Conservation (phyloP, 2,888 invertebrate species). For the Slavum lentiscoides region DNA sequence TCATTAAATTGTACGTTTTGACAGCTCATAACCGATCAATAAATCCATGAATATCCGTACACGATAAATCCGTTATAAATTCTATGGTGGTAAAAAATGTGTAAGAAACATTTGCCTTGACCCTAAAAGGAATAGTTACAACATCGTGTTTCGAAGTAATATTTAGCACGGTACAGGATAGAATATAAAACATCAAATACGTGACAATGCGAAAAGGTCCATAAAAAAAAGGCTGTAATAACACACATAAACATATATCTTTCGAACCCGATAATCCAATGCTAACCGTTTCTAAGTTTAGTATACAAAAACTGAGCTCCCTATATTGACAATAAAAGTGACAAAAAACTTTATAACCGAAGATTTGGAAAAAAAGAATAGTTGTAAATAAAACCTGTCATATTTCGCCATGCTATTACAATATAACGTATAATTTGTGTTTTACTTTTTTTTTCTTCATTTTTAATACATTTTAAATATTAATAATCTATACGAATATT, state of each 20-base stretch:
- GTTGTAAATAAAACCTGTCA: background rate
- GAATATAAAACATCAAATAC: slow-evolving; percentile 51
- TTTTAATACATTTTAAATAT: too few species aligned
- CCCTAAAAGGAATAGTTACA: slow-evolving; percentile 14
- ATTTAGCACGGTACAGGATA: slow-evolving; percentile 27
- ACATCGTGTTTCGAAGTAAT: background rate
- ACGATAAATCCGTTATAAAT: slow-evolving; percentile 23
- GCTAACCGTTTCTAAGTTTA: slow-evolving; percentile 26
- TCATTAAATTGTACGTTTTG: background rate
- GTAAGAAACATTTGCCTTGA: slow-evolving; percentile 15
- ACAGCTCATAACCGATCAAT: slow-evolving; percentile 5
- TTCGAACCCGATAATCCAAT: slow-evolving; percentile 29
- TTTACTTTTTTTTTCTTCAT: too few species aligned
- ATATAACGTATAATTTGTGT: background rate
- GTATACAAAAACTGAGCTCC: slow-evolving; percentile 5
- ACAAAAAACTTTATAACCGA: slow-evolving; percentile 20
- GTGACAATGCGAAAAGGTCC: slow-evolving; percentile 45
- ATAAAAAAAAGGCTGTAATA: slow-evolving; percentile 37
- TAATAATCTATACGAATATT: too few species aligned
- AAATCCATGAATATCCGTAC: slow-evolving; percentile 21
- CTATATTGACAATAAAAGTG: slow-evolving; percentile 23
- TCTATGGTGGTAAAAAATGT: slow-evolving; percentile 1
- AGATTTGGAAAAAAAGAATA: slow-evolving; percentile 9
- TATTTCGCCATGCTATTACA: background rate
- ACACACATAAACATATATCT: slow-evolving; percentile 29